phyloP scores from a whole-genome alignment of 2,888 invertebrate genomes.

The Cerastis rubricosa region DNA sequence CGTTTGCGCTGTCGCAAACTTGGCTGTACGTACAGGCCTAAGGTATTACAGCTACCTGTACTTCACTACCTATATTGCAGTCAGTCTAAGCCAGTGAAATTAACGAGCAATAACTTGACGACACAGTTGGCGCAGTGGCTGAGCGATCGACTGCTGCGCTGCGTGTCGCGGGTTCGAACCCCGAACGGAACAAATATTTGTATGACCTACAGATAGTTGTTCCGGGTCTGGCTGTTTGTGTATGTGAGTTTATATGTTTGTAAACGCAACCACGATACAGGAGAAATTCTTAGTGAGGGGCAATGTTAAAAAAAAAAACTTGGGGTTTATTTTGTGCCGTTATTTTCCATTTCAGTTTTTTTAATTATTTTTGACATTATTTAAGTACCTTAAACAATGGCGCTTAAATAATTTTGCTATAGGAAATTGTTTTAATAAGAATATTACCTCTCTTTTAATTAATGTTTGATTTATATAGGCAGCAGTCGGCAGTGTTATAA shows the following conservation, averaged over 20 bases:
- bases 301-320: too few relatives aligned
- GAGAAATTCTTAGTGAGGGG: too few relatives aligned
- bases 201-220: too few relatives aligned
- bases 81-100: slow-evolving; percentile 32
- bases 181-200: too few relatives aligned
- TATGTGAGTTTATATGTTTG: too few relatives aligned
- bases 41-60: slow-evolving; percentile 32
- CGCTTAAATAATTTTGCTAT: background rate
- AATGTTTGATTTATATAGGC: too few relatives aligned
- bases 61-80: slow-evolving; percentile 11
- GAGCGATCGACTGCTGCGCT: too few relatives aligned
- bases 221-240: too few relatives aligned
- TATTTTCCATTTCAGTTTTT: slow-evolving; percentile 4
- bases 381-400: background rate
- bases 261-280: too few relatives aligned
- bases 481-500: too few relatives aligned
- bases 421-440: background rate
- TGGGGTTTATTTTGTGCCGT: slow-evolving; percentile 18
- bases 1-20: slow-evolving; percentile 66
- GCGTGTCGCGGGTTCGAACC: too few relatives aligned
- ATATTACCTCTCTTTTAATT: background rate
- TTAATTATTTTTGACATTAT: background rate
- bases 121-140: too few relatives aligned
- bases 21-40: slow-evolving; percentile 46
- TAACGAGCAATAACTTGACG: slow-evolving; percentile 26